Base-by-base conservation (phyloP, 1,140 invertebrate species). In the Xylocopa sonorina region DNA sequence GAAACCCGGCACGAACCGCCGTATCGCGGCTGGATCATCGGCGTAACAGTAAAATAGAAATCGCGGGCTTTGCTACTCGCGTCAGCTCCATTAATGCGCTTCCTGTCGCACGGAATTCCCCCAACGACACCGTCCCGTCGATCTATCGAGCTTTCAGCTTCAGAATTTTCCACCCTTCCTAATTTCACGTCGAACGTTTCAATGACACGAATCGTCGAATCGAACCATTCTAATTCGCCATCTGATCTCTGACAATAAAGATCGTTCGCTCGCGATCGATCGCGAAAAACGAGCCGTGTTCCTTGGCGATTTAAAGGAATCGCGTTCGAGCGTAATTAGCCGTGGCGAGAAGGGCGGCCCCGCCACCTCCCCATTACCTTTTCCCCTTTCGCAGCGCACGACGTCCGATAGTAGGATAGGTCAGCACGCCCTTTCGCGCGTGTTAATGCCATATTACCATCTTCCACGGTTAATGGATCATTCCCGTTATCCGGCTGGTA, bases 251-350 rank as follows among this genome's bases (percentile, higher is more conserved):
- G n/a, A n/a, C n/a, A n/a, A n/a, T n/a, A n/a, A n/a, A n/a, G n/a
- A n/a, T n/a, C n/a, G n/a, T n/a, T n/a, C n/a, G n/a, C n/a, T n/a
- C n/a, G n/a, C n/a, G n/a, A 66, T 66, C 41, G 10, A 18, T 4
- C 16, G 1, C 18, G 10, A 18, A 32, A n/a, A 24, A 18, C 9
- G 7, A 18, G 6, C 14, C n/a, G 0, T 14, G 1, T 12, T n/a
- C 53, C 16, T 53, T 62, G 38, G 21, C 48, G 32, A 16, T 55
- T 81, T 50, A 55, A 66, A 83, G 81, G 75, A 86, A 81, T 89
- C 74, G 83, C 86, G 84, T 84, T 83, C 73, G 62, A 78, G 51
- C 78, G 83, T 87, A 90, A 90, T 90, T 87, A 87, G 86, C 78
- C 81, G 72, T 68, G 34, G 38, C 51, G 55, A 69, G 29, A 84